Evolutionary conservation across 1,140 invertebrate genomes (phyloP).

Genomic region (Drosophila ananassae): DNA sequence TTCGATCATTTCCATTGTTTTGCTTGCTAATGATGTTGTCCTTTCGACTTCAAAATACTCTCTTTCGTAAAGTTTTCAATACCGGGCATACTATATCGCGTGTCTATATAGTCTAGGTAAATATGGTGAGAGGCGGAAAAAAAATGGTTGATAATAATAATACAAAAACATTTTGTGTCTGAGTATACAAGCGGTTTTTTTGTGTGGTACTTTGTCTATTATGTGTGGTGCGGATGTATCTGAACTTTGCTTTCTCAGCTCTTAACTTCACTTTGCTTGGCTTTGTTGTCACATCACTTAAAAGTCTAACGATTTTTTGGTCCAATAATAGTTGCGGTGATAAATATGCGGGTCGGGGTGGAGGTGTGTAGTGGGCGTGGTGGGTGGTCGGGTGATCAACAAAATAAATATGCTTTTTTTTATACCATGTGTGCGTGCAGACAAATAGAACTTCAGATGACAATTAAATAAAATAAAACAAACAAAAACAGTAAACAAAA

Average conservation of each 20-base stretch:
- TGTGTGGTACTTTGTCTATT: slow-evolving; percentile 6
- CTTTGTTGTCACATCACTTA: slow-evolving; percentile 70
- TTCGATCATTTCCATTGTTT: slow-evolving; percentile 22
- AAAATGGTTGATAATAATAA: slow-evolving; percentile 58
- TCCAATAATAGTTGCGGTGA: slow-evolving; percentile 76
- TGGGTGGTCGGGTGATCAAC: slow-evolving; percentile 10
- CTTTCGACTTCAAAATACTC: slow-evolving; percentile 22
- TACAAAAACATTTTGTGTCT: slow-evolving; percentile 73
- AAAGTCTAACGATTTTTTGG: slow-evolving; percentile 82
- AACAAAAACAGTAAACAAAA: slow-evolving; percentile 41
- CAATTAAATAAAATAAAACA: slow-evolving; percentile 21
- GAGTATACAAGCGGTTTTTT: slow-evolving; percentile 70
- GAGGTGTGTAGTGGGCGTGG: slow-evolving; percentile 8
- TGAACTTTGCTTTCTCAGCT: slow-evolving; percentile 51
- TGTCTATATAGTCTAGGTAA: slow-evolving; percentile 67
- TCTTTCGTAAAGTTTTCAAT: slow-evolving; percentile 19
- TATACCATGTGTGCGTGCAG: slow-evolving; percentile 1
- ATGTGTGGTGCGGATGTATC: slow-evolving; percentile 32
- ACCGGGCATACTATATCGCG: slow-evolving; percentile 62
- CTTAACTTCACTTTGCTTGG: slow-evolving; percentile 46
- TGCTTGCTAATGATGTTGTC: slow-evolving; percentile 8
- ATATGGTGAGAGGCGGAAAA: slow-evolving; percentile 47
- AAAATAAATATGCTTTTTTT: slow-evolving; percentile 31
- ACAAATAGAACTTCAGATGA: slow-evolving; percentile 46
- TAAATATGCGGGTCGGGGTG: slow-evolving; percentile 12